phyloP scores from a whole-genome alignment of 1,140 invertebrate species.

The Leptestheria dahalacensis region DNA sequence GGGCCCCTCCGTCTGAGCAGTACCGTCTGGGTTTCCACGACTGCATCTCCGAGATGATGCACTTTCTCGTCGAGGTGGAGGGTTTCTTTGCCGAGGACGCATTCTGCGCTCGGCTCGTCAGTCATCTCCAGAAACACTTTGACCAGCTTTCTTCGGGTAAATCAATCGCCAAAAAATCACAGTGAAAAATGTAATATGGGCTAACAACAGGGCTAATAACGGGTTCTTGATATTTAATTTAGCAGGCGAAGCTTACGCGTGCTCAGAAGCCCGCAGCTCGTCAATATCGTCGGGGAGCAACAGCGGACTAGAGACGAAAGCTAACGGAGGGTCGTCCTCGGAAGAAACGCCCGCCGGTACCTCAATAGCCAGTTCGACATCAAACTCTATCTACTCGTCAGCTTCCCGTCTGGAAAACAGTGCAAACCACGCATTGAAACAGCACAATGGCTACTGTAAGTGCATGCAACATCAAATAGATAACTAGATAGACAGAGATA shows the following conservation, averaged over 20 bases:
- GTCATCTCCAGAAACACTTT: conserved; percentile 69
- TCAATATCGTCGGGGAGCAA: not conserved
- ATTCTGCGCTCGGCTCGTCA: conserved; percentile 60
- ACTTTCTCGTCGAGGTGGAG: conserved; percentile 74
- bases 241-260: not conserved
- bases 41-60: conserved; percentile 72
- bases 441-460: not conserved
- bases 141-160: conserved; percentile 46
- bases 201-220: too few species aligned
- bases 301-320: not conserved
- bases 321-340: not conserved
- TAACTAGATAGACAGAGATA: too few species aligned
- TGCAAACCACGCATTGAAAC: not conserved
- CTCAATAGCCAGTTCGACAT: not conserved
- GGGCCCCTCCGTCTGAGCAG: conserved; percentile 32
- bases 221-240: too few species aligned
- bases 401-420: not conserved
- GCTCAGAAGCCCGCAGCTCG: not conserved
- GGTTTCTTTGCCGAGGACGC: conserved; percentile 56
- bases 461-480: not conserved
- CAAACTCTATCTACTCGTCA: not conserved
- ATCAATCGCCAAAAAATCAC: too few species aligned
- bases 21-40: conserved; percentile 72
- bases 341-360: not conserved
- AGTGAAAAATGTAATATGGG: too few species aligned